Conservation (phyloP, 2,888 invertebrate genomes). For the Thelaira solivaga region DNA sequence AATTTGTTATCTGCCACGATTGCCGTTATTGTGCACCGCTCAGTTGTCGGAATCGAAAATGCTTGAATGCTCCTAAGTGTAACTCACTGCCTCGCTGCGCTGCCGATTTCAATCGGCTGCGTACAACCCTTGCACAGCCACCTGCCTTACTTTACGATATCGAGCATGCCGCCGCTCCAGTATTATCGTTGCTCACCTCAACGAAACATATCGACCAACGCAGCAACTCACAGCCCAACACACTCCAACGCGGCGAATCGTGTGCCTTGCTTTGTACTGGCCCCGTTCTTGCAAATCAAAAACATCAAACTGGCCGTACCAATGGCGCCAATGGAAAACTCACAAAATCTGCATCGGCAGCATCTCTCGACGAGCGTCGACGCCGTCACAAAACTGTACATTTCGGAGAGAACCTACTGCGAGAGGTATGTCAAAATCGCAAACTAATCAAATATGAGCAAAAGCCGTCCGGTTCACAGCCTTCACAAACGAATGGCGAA, state of each 20-base stretch:
- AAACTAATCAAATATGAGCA: constrained; percentile 78
- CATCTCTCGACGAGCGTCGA: constrained; percentile 82
- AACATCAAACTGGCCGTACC: constrained; percentile 66
- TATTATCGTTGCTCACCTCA: constrained; percentile 39
- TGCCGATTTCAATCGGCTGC: constrained; percentile 76
- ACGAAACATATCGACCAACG: constrained; percentile 65
- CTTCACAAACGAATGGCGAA: constrained; percentile 86
- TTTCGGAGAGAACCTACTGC: constrained; percentile 85
- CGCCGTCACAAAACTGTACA: constrained; percentile 87
- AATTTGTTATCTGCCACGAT: constrained; percentile 74
- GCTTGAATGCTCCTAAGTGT: constrained; percentile 77
- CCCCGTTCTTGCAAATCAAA: constrained; percentile 54
- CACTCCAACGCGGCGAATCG: constrained; percentile 75
- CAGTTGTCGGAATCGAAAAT: constrained; percentile 77
- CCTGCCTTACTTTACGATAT: constrained; percentile 72
- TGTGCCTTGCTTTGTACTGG: constrained; percentile 66
- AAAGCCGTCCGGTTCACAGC: constrained; percentile 76
- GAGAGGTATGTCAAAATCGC: constrained; percentile 86
- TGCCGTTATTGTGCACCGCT: constrained; percentile 75
- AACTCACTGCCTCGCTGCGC: constrained; percentile 78
- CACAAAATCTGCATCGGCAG: constrained; percentile 80
- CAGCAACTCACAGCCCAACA: constrained; percentile 76
- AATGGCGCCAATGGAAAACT: constrained; percentile 70
- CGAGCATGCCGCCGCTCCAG: constrained; percentile 68
- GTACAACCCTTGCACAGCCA: constrained; percentile 72